Evolutionary conservation across 2,888 invertebrate genomes (phyloP).

Genomic region (Anticlea derivata): DNA sequence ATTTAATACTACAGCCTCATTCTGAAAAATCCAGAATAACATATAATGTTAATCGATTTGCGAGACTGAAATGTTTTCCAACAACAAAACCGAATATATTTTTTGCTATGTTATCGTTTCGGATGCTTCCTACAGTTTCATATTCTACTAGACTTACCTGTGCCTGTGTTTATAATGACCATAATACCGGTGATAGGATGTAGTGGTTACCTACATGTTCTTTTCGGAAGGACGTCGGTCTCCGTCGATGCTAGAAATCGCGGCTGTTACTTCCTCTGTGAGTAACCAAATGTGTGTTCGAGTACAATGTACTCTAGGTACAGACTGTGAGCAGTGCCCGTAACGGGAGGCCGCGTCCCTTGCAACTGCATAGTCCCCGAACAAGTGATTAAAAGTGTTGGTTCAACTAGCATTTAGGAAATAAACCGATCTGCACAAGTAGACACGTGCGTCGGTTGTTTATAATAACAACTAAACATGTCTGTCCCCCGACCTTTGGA

Average conservation of each 20-base stretch:
- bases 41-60: conserved; percentile 8
- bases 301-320: conserved; percentile 13
- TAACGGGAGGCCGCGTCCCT: conserved; percentile 30
- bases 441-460: not conserved
- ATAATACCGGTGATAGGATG: conserved; percentile 48
- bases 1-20: conserved; percentile 12
- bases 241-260: conserved; percentile 62
- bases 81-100: conserved; percentile 2
- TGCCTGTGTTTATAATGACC: conserved; percentile 15
- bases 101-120: too few relatives aligned
- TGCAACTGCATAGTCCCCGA: conserved; percentile 17
- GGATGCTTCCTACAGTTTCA: conserved; percentile 17
- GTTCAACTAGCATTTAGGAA: not conserved
- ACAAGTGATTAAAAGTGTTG: conserved; percentile 10
- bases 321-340: conserved; percentile 27
- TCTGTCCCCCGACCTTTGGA: conserved; percentile 16
- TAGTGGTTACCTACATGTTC: conserved; percentile 38
- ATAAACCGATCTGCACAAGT: not conserved
- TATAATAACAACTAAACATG: conserved; percentile 10
- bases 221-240: conserved; percentile 61
- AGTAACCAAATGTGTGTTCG: conserved; percentile 21
- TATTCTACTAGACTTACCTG: conserved; percentile 1
- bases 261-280: conserved; percentile 49
- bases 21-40: conserved; percentile 15
- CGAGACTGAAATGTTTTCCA: conserved; percentile 3